Evolutionary conservation across 2,888 invertebrate genomes (phyloP).

Genomic region (Colletes collaris): DNA sequence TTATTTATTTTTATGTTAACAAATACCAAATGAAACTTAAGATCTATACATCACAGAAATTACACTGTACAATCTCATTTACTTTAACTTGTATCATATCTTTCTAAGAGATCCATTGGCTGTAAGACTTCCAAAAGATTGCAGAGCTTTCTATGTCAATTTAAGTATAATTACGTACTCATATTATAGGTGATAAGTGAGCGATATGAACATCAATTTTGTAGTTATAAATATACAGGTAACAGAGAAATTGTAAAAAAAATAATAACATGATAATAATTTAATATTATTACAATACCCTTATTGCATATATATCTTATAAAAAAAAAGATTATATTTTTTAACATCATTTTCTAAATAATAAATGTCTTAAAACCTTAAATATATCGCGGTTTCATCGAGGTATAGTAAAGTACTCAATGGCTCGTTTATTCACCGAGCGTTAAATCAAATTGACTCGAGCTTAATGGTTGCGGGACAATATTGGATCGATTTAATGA

Average conservation of each 20-base stretch:
- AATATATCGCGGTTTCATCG: slow-evolving; percentile 3
- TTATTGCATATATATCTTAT: not conserved
- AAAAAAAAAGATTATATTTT: not conserved
- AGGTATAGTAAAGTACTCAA: slow-evolving; percentile 27
- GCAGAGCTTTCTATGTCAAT: not conserved
- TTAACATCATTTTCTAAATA: slow-evolving; percentile 4
- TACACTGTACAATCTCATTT: slow-evolving; percentile 7
- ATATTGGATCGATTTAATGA: slow-evolving; percentile 70
- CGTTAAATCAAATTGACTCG: slow-evolving; percentile 60
- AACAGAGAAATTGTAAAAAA: slow-evolving; percentile 32
- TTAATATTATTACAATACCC: slow-evolving; percentile 30
- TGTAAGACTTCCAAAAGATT: slow-evolving; percentile 32
- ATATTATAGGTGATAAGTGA: not conserved
- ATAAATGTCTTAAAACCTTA: not conserved
- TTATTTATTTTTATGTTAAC: slow-evolving; percentile 43
- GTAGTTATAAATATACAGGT: slow-evolving; percentile 31
- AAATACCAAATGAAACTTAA: slow-evolving; percentile 44
- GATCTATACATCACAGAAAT: slow-evolving; percentile 8
- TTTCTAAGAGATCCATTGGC: slow-evolving; percentile 28
- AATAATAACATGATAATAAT: slow-evolving; percentile 18
- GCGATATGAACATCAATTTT: slow-evolving; percentile 8
- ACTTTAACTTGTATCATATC: slow-evolving; percentile 24
- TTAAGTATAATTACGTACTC: slow-evolving; percentile 9
- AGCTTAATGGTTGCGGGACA: slow-evolving; percentile 54
- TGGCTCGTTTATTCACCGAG: slow-evolving; percentile 41